These are phyloP conservation scores for Saccopteryx leptura DNA, from an alignment of 2,113 vertebrate genomes.

Conservation along the genomic window DNA sequence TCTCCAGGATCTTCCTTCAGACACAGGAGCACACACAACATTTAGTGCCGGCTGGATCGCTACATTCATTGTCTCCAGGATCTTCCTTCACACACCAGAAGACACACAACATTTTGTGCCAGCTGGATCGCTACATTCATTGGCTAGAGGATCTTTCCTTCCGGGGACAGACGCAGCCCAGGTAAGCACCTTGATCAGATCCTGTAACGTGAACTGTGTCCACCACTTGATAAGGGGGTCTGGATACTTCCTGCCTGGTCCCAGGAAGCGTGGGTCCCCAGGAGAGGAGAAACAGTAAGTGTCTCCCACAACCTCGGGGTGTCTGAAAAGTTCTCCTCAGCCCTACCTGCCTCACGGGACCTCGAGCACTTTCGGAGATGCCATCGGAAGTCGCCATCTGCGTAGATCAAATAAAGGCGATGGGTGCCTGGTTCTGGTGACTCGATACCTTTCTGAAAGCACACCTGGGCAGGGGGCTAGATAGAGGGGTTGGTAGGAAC, in stretches of 20 bases:
- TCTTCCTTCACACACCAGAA: too few relatives aligned
- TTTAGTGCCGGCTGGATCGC: too few relatives aligned
- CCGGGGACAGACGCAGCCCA: neutral
- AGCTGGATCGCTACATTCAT: too few relatives aligned
- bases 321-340: neutral
- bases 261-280: rapidly evolving
- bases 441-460: neutral
- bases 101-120: too few relatives aligned
- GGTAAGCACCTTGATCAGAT: rapidly evolving
- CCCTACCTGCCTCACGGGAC: too few relatives aligned
- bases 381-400: too few relatives aligned
- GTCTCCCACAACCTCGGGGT: too few relatives aligned
- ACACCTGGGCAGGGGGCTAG: neutral
- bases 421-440: rapidly evolving
- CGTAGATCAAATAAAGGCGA: rapidly evolving
- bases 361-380: rapidly evolving
- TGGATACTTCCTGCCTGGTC: neutral
- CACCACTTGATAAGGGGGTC: rapidly evolving
- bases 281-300: rapidly evolving
- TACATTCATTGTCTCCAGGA: too few relatives aligned
- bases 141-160: neutral
- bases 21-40: too few relatives aligned
- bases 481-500: neutral
- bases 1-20: too few relatives aligned
- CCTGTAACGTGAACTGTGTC: rapidly evolving